Conservation (phyloP, 2,888 invertebrate species). For the Eustalomyia histrio region DNA sequence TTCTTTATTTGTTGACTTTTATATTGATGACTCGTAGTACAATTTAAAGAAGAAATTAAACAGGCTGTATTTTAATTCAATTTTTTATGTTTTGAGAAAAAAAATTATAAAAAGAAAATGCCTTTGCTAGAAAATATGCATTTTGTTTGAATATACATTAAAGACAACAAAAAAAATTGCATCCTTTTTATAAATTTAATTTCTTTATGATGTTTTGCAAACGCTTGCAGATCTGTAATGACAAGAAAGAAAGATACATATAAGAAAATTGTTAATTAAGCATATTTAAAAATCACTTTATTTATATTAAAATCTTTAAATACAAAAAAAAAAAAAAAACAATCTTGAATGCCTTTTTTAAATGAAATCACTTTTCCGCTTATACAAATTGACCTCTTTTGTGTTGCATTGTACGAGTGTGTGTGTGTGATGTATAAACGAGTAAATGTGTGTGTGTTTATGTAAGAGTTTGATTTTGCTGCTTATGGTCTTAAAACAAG, state of each 20-base stretch:
- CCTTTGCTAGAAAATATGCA: conserved; percentile 64
- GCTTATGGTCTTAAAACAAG: conserved; percentile 48
- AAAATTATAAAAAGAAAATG: conserved; percentile 40
- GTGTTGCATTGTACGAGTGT: neutral
- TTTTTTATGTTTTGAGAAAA: conserved; percentile 18
- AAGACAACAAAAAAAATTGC: conserved; percentile 6
- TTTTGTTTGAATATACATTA: conserved; percentile 42
- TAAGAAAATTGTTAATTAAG: conserved; percentile 44
- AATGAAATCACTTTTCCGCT: conserved; percentile 17
- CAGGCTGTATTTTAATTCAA: conserved; percentile 13
- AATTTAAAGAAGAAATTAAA: neutral
- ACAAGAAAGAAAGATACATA: conserved; percentile 21
- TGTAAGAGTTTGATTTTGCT: conserved; percentile 8
- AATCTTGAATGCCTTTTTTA: neutral
- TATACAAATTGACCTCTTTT: conserved; percentile 43
- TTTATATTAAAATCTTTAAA: neutral
- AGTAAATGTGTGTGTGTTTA: neutral
- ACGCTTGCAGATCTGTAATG: conserved; percentile 54
- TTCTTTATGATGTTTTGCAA: neutral
- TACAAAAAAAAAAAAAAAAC: neutral
- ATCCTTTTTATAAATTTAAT: conserved; percentile 3
- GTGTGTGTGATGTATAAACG: too few relatives aligned
- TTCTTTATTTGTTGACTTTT: neutral
- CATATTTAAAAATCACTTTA: conserved; percentile 21
- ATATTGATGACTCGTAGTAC: neutral